These are phyloP conservation scores for Nycteola revayana DNA, from an alignment of 2,888 invertebrate genomes.

Conservation along the genomic window DNA sequence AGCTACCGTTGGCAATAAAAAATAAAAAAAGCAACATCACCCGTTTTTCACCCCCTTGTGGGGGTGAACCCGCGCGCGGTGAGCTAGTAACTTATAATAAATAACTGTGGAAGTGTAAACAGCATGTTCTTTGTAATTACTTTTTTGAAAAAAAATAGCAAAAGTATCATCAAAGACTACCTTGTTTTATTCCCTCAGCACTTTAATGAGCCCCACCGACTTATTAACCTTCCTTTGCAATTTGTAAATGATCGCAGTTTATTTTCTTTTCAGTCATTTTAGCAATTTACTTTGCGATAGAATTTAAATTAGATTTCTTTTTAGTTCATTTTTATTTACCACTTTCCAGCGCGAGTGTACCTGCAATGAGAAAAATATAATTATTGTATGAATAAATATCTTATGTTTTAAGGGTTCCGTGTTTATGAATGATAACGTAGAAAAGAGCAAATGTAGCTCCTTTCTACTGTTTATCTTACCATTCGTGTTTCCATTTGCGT, in stretches of 20 bases:
- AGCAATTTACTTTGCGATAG: neutral
- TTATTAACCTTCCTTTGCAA: slow-evolving; percentile 32
- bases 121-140: too few species aligned
- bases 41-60: too few species aligned
- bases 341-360: slow-evolving; percentile 7
- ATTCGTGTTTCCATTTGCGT: too few species aligned
- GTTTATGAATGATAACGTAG: slow-evolving; percentile 1
- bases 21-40: too few species aligned
- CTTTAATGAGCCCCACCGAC: slow-evolving; percentile 27
- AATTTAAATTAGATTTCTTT: neutral
- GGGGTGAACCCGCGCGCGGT: too few species aligned
- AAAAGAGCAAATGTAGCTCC: too few species aligned
- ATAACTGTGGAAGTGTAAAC: too few species aligned
- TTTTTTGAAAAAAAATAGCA: too few species aligned
- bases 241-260: slow-evolving; percentile 30
- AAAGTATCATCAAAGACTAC: slow-evolving; percentile 9
- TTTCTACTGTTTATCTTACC: too few species aligned
- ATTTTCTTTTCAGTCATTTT: slow-evolving; percentile 9
- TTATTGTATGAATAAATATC: too few species aligned
- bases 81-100: too few species aligned
- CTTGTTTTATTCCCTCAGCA: slow-evolving; percentile 18
- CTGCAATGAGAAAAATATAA: slow-evolving; percentile 9
- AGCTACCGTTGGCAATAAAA: too few species aligned
- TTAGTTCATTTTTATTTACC: slow-evolving; percentile 1
- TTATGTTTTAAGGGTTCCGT: neutral